Evolutionary conservation across 2,113 vertebrate species (phyloP), one percentile per base, ranked within the genome.

Genomic region (Sinocyclocheilus anophthalmus): DNA sequence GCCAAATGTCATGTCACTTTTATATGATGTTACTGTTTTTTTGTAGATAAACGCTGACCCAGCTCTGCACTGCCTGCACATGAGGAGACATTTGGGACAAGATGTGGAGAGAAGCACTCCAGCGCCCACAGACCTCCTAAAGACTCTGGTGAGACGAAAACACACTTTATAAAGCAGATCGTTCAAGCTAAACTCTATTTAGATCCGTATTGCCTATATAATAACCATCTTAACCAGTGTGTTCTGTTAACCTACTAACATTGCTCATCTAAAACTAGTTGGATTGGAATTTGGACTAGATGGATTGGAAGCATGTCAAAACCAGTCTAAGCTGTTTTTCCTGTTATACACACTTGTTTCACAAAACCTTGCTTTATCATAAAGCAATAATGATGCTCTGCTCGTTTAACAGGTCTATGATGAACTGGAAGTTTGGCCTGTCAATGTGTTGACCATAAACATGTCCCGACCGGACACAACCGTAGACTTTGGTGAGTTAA

Each of bases 371-470:
- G 67, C 33, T 42, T 12, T 76, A 79, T 39, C 6, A 72, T 50
- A 48, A 26, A 33, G 12, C 77, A 61, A 73, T 3, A 76, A 48
- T 61, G 42, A 48, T 42, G 20, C 26, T 22, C 24, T 76, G 33
- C 55, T 42, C 57, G 79, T 87, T 57, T 53, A 86, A 76, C 89
- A 97, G 96, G 92, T 94, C 4, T 96, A 94, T 76, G 96, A 96
- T 81, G 96, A 96, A 88, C 94, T 96, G 89, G 95, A 96, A 91
- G 92, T 97, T 76, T 94, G 94, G 18, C 95, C 95, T 0, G 91
- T 96, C 18, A 94, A 80, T n/a, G 82, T 95, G 76, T 94, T 94
- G 26, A 92, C 94, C 0, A 45, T 96, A 73, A 94, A 89, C 84
- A 94, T 97, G 90, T 94, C 90, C 0, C 96, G 96, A 87, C 93